Evolutionary conservation across 2,113 vertebrate genomes (phyloP).

Genomic region (Chaenocephalus aceratus): DNA sequence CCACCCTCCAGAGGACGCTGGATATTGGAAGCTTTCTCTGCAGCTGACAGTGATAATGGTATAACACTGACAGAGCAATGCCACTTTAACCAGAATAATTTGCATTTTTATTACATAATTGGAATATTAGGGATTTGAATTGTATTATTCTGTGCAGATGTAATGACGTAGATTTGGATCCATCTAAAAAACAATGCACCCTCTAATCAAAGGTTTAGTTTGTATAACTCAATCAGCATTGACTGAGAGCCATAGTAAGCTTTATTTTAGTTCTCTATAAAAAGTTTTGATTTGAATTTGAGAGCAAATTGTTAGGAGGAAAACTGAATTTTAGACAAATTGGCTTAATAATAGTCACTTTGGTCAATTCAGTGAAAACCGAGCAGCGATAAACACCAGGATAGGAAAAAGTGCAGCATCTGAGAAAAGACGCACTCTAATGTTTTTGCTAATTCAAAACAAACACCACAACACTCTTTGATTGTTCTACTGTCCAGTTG

Average conservation of each 20-base stretch:
- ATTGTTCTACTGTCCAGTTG: conserved; percentile 80
- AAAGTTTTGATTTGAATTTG: conserved; percentile 36
- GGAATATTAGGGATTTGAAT: conserved; percentile 49
- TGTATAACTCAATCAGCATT: conserved; percentile 20
- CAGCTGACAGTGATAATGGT: conserved; percentile 44
- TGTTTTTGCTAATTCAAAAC: conserved; percentile 83
- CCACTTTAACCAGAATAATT: conserved; percentile 54
- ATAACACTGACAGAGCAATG: conserved; percentile 43
- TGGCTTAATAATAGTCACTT: conserved; percentile 59
- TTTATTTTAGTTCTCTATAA: conserved; percentile 24
- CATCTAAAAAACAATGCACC: conserved; percentile 44
- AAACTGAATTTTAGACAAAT: conserved; percentile 46
- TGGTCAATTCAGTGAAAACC: conserved; percentile 55
- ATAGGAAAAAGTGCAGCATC: conserved; percentile 82
- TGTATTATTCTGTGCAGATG: conserved; percentile 34
- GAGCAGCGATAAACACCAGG: conserved; percentile 49
- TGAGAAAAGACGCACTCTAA: conserved; percentile 73
- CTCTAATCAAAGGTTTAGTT: conserved; percentile 55
- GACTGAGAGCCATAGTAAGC: conserved; percentile 21
- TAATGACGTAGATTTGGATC: conserved; percentile 52
- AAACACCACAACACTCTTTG: conserved; percentile 83
- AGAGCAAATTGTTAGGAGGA: conserved; percentile 36
- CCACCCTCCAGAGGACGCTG: conserved; percentile 36
- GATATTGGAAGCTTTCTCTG: conserved; percentile 51
- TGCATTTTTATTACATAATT: conserved; percentile 71